Base-by-base conservation (phyloP, 2,113 vertebrate species). In the Orientallactaga bullata region DNA sequence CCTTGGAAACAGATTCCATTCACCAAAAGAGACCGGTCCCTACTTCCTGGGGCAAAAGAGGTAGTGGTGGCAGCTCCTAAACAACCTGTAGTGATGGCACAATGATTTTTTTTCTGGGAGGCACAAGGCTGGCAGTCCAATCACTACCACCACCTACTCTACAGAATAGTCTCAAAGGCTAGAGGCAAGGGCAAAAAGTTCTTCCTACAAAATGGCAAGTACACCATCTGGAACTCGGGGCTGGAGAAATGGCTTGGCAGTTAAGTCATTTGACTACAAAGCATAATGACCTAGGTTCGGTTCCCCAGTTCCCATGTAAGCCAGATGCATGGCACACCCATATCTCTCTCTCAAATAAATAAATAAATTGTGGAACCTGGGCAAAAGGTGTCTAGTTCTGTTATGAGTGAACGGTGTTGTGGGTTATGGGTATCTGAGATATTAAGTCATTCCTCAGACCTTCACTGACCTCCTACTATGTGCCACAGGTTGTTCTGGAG, bases 61-160 rank as follows among this genome's bases (percentile, higher is more conserved):
- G 8, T 2, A 30, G 5, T 26, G 20, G 11, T n/a, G 66, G 51
- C 11, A 26, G 37, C 78, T 93, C 73, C 82, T 55, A 5, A 74
- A 73, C 42, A 58, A 26, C 58, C 20, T 86, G 81, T 63, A 13
- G 37, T 92, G 71, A 85, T 0, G 72, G 66, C 60, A 96, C 93
- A 95, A 86, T 76, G 82, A 88, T 61, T 0, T 93, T 93, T 93
- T 94, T 90, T 81, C 90, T 88, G 85, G 35, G 42, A 83, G 71
- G 85, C 76, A 79, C n/a, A 93, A 72, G 72, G 24, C 58, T 86
- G 72, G 95, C 21, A 88, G 72, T 94, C 68, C 68, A 95, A 85
- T 90, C 74, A 92, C n/a, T n/a, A n/a, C 89, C 5, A n/a, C 85
- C 85, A 95, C 72, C 84, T 61, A 90, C 84, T 74, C 68, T 86